phyloP scores from a whole-genome alignment of 2,797 vertebrate species.

The Pygocentrus nattereri region DNA sequence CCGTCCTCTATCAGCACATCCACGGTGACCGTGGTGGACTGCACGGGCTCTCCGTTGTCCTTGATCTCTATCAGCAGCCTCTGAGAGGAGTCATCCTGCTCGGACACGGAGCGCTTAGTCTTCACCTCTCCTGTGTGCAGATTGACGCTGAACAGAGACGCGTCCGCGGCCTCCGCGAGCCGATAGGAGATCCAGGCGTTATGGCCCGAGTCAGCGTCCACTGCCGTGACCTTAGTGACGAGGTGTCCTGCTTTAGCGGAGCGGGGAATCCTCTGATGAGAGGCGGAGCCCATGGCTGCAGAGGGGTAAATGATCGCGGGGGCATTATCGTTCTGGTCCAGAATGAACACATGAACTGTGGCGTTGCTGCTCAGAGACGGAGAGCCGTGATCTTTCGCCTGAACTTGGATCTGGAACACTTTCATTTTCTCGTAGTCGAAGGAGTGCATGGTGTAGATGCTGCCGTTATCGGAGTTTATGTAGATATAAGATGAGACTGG shows the following conservation, averaged over 20 bases:
- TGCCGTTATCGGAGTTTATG: constrained; percentile 85
- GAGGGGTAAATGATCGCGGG: constrained; percentile 61
- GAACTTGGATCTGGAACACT: constrained; percentile 75
- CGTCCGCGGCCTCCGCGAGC: constrained; percentile 76
- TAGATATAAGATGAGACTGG: constrained; percentile 84
- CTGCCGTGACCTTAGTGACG: constrained; percentile 79
- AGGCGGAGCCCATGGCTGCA: constrained; percentile 54
- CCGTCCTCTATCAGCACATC: constrained; percentile 60
- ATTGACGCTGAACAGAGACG: constrained; percentile 80
- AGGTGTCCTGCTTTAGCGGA: constrained; percentile 74
- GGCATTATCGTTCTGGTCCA: constrained; percentile 66
- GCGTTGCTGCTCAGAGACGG: constrained; percentile 55
- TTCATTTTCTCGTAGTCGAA: constrained; percentile 81
- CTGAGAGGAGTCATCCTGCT: constrained; percentile 73
- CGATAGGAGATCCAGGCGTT: constrained; percentile 87
- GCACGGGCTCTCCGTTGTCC: constrained; percentile 62
- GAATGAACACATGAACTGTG: constrained; percentile 62
- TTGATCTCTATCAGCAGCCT: constrained; percentile 63
- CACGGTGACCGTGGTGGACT: constrained; percentile 59
- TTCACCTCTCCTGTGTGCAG: constrained; percentile 84
- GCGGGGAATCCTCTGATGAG: constrained; percentile 72
- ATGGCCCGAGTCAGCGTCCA: constrained; percentile 87
- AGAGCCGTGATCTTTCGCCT: constrained; percentile 58
- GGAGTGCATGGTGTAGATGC: constrained; percentile 80
- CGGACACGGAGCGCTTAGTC: constrained; percentile 74